phyloP scores from a whole-genome alignment of 2,888 invertebrate species.

The Busseola fusca region DNA sequence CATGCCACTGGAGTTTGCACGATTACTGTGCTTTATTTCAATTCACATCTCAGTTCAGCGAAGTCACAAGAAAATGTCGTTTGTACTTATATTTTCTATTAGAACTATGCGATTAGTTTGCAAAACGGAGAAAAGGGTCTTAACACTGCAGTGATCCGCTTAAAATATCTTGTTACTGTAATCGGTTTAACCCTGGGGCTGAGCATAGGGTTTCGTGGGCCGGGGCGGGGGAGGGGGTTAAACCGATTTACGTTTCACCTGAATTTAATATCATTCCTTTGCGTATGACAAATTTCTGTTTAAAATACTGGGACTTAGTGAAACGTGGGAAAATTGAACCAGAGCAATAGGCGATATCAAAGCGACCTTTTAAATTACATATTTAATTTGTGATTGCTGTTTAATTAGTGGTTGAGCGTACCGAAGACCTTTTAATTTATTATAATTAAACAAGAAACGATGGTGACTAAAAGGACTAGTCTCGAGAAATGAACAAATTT shows the following conservation, averaged over 20 bases:
- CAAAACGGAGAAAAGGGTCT: conserved; percentile 64
- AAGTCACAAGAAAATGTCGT: neutral
- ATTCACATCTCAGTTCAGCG: neutral
- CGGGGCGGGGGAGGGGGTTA: conserved; percentile 59
- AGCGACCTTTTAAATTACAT: conserved; percentile 55
- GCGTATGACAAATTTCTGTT: conserved; percentile 63
- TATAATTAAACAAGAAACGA: conserved; percentile 41
- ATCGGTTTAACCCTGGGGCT: conserved; percentile 80
- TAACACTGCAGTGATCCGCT: conserved; percentile 73
- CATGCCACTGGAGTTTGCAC: no score
- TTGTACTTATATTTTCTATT: conserved; percentile 21
- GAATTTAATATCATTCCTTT: conserved; percentile 71
- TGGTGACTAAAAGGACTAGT: conserved; percentile 20
- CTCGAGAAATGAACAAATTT: conserved; percentile 14
- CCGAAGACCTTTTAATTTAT: conserved; percentile 39
- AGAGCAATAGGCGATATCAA: conserved; percentile 40
- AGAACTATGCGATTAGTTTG: conserved; percentile 46
- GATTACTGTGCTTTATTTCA: no score
- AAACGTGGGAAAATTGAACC: conserved; percentile 46
- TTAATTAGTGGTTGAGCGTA: conserved; percentile 52
- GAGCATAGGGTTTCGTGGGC: conserved; percentile 70
- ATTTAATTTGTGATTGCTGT: conserved; percentile 57
- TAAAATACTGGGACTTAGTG: conserved; percentile 61
- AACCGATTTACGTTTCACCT: conserved; percentile 77
- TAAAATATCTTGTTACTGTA: conserved; percentile 85